These are phyloP conservation scores for Morelia viridis DNA, from an alignment of 2,797 vertebrate genomes.

Conservation along the genomic window DNA sequence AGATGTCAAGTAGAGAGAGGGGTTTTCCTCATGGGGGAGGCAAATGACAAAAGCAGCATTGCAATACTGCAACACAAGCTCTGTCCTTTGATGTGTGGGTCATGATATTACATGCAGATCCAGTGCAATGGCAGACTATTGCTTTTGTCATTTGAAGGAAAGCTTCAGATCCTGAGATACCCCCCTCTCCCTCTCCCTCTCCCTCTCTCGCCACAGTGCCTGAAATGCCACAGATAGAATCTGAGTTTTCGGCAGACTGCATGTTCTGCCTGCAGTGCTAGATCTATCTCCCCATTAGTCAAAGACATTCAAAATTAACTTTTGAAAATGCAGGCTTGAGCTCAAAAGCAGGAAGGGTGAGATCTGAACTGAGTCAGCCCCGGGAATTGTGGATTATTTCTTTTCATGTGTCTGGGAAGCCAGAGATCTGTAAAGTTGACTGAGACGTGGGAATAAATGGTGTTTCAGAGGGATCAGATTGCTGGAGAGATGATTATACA, in stretches of 20 bases:
- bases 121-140: background rate
- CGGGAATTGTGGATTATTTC: background rate
- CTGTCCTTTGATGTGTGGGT: background rate
- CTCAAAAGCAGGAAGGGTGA: background rate
- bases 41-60: background rate
- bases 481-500: too few species aligned
- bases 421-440: background rate
- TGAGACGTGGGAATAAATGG: background rate
- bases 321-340: background rate
- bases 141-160: background rate
- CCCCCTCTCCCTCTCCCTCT: background rate
- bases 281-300: background rate
- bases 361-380: background rate
- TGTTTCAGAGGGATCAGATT: background rate
- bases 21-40: background rate
- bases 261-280: background rate
- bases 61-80: background rate
- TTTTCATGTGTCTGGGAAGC: background rate
- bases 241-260: background rate
- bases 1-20: background rate
- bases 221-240: background rate
- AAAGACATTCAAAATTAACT: background rate
- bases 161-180: background rate
- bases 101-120: background rate
- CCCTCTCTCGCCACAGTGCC: background rate